These are phyloP conservation scores for Eupithecia subumbrata DNA, from an alignment of 2,888 invertebrate species.

Conservation along the genomic window DNA sequence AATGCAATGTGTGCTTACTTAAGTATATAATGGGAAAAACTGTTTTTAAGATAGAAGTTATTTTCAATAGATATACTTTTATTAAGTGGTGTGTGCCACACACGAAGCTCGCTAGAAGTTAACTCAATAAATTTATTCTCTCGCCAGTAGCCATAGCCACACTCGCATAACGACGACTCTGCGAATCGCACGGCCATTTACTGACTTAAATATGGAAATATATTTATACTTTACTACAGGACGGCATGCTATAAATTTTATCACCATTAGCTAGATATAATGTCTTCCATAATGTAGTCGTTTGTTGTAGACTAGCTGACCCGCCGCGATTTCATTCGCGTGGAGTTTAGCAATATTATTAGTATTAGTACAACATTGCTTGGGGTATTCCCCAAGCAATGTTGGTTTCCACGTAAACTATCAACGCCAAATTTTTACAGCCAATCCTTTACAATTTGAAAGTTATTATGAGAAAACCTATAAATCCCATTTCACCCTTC, in stretches of 20 bases:
- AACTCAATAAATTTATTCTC: conserved; percentile 20
- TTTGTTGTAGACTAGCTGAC: too few species aligned
- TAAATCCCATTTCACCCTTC: too few species aligned
- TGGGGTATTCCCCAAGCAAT: too few species aligned
- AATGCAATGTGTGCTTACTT: neutral
- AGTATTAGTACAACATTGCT: too few species aligned
- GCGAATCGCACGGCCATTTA: conserved; percentile 8
- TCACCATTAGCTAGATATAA: neutral
- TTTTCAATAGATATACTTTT: neutral
- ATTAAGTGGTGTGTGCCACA: neutral
- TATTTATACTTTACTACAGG: neutral
- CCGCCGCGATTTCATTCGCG: too few species aligned
- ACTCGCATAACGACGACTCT: conserved; percentile 1
- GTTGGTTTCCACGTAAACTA: too few species aligned
- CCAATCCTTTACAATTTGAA: too few species aligned
- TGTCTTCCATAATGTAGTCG: neutral
- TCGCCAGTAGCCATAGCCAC: conserved; percentile 1
- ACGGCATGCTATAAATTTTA: neutral
- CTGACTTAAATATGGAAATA: neutral
- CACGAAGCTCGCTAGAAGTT: conserved; percentile 18
- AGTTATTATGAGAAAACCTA: too few species aligned
- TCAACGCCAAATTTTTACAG: too few species aligned
- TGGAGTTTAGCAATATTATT: too few species aligned
- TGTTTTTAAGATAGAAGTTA: neutral
- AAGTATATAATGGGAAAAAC: neutral